Base-by-base conservation (phyloP, 2,797 vertebrate genomes). In the Arremon brunneinucha region DNA sequence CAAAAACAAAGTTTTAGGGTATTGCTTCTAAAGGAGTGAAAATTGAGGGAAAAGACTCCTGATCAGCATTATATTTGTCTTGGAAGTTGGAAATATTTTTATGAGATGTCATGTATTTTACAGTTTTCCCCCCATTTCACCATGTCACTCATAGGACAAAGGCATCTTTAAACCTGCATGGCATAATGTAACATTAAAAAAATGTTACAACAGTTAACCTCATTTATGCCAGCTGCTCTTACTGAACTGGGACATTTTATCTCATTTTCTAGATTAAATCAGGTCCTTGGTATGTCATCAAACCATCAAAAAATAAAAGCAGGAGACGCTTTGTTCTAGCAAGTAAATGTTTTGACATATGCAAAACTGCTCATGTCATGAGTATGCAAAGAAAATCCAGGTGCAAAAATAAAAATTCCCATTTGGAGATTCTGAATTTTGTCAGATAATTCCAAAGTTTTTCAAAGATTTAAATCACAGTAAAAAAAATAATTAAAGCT, bases 271-370 rank as follows among this genome's bases (percentile, higher is more conserved):
- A 72, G 44, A 72, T 90, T 72, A 87, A 88, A 76, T 59, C 5
- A 2, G 18, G 68, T 76, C 69, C 76, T 75, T 63, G 47, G 18
- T 82, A 83, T 92, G 65, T 43, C 70, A 90, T 79, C 83, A 88
- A 88, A 87, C 21, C 39, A 91, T 65, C 80, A 86, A 65, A 90
- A 55, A 91, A 75, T 55, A 77, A 83, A 90, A 91, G 70, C 64
- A 91, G 83, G n/a, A 90, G 65, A 85, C 0, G 0, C 55, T 88
- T 90, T 90, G 65, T 90, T 91, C 85, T 78, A 78, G 4, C 35
- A 83, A 75, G 67, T 62, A 79, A 95, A 88, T 93, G 69, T 65
- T 88, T 67, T 90, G 70, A 79, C 85, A 95, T 70, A 64, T 26
- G 35, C 63, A 79, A 83, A 96, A 55, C 52, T 76, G 55, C 6